Base-by-base conservation (phyloP, 2,797 vertebrate genomes). In the Brotula barbata region DNA sequence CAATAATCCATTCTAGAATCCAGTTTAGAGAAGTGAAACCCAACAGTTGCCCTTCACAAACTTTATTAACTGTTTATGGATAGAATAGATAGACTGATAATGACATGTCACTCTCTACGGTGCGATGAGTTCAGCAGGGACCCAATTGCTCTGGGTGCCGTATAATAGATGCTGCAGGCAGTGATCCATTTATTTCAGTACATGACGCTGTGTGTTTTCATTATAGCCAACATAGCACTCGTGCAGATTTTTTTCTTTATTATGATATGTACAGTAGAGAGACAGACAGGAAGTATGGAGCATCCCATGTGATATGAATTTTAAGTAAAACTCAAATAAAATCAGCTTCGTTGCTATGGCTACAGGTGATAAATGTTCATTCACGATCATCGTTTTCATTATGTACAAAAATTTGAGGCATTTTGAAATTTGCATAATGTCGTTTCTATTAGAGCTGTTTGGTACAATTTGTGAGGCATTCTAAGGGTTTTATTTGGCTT, bases 331-430 rank as follows among this genome's bases (percentile, higher is more conserved):
- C 11, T 16, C 12, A 40, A 20, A 55, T 8, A 31, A 1, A 9
- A 54, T 12, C n/a, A 20, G 51, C 10, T 5, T 16, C 8, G 25
- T 28, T 28, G 25, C 25, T 8, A 28, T 28, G 25, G 25, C 8
- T 28, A 8, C 25, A 28, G 25, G 4, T 28, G 25, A 4, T 13
- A 6, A 46, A n/a, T 31, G 28, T 64, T 9, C 20, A 56, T 20
- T 64, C 17, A 37, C 6, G 22, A 41, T 59, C 28, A 55, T 41
- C 58, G 59, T 66, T 61, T 60, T 39, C 36, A 68, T 58, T 16
- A 41, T 14, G 10, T 8, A 16, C 9, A 8, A 12, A 42, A 11
- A 45, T 56, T 33, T 49, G 36, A 51, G 22, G 8, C 6, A 4
- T 40, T 61, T 31, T 45, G 1, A 37, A 7, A 48, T 55, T 19